Conservation (phyloP, 2,113 vertebrate species). For the Phoxinus phoxinus region DNA sequence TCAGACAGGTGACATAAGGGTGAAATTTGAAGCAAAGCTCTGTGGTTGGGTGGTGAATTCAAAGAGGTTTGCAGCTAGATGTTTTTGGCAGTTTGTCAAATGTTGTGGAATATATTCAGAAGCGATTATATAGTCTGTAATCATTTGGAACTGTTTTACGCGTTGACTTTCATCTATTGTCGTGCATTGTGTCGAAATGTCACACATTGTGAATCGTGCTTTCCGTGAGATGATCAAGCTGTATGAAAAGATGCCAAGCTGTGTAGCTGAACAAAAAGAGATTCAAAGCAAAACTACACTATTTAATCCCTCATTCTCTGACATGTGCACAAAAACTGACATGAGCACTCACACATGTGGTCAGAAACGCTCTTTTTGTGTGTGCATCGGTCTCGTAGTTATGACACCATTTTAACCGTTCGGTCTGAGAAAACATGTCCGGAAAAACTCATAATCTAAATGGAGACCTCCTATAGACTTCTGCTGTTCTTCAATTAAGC, state of each 20-base stretch:
- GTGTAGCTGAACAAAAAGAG: constrained; percentile 43
- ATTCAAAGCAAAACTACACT: constrained; percentile 27
- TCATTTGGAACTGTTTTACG: constrained; percentile 24
- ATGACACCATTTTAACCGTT: background rate
- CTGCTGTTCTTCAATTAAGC: background rate
- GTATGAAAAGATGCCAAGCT: constrained; percentile 43
- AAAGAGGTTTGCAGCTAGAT: constrained; percentile 6
- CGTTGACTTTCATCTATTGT: constrained; percentile 19
- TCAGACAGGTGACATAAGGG: constrained; percentile 16
- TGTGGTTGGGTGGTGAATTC: background rate
- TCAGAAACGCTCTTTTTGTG: background rate
- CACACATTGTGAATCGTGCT: constrained; percentile 25
- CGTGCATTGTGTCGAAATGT: constrained; percentile 26
- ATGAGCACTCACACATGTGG: background rate
- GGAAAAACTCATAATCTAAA: background rate
- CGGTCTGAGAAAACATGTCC: background rate
- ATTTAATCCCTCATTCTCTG: constrained; percentile 2
- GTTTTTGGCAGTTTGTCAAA: constrained; percentile 6
- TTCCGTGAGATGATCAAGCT: constrained; percentile 26
- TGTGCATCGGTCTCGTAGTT: background rate
- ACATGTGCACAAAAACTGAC: background rate
- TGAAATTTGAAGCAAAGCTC: constrained; percentile 39
- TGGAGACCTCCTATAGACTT: background rate
- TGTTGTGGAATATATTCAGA: background rate
- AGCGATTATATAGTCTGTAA: constrained; percentile 42